Conservation (phyloP, 2,113 vertebrate species). For the Cinclus mexicanus region DNA sequence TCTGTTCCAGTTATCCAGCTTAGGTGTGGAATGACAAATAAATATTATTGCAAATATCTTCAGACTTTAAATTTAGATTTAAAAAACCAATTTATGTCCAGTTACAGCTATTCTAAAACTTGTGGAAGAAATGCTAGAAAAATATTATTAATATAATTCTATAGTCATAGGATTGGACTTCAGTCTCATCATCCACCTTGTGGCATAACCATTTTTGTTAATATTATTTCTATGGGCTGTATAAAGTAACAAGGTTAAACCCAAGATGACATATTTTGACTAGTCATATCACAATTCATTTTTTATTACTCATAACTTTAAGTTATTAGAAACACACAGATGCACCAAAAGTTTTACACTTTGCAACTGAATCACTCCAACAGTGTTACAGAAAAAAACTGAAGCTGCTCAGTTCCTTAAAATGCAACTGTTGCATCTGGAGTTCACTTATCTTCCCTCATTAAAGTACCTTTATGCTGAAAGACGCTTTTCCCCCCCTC, state of each 20-base stretch:
- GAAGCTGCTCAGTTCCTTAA: background rate
- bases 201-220: background rate
- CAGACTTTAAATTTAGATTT: background rate
- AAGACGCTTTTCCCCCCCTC: background rate
- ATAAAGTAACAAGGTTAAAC: background rate
- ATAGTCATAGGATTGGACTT: background rate
- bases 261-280: background rate
- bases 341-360: background rate
- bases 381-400: background rate
- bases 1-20: background rate
- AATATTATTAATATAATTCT: background rate
- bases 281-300: background rate
- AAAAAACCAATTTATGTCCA: background rate
- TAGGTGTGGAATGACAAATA: background rate
- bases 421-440: background rate
- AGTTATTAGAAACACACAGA: background rate
- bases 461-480: background rate
- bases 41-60: background rate
- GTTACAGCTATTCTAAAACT: background rate
- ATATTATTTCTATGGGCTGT: background rate
- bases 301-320: background rate
- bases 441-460: background rate
- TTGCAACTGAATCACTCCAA: background rate
- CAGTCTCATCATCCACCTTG: background rate
- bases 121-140: background rate